These are phyloP conservation scores for Limnephilus rhombicus DNA, from an alignment of 2,888 invertebrate species.

Conservation along the genomic window DNA sequence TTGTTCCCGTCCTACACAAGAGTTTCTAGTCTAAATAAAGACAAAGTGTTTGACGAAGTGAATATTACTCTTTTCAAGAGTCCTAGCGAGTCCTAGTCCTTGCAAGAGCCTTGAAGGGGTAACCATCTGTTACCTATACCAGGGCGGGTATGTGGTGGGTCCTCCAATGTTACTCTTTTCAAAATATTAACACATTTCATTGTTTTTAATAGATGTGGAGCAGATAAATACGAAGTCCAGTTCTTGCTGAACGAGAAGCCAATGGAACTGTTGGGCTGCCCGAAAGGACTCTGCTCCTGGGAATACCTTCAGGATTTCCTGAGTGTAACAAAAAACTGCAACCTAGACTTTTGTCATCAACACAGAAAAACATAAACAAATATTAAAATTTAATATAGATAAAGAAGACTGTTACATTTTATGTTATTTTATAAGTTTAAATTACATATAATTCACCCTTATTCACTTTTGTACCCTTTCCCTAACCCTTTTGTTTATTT, in stretches of 20 bases:
- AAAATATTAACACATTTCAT: neutral
- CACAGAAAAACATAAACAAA: neutral
- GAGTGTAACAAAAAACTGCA: conserved; percentile 42
- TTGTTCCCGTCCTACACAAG: too few relatives aligned
- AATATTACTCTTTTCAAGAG: too few relatives aligned
- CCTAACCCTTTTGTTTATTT: neutral
- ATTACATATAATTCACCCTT: neutral
- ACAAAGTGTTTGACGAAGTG: too few relatives aligned
- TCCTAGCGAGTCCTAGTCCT: too few relatives aligned
- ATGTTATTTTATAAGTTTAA: neutral
- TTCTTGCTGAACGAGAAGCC: conserved; percentile 61
- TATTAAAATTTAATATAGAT: neutral
- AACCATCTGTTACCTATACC: too few relatives aligned
- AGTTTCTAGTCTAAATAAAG: too few relatives aligned
- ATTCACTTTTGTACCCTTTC: neutral
- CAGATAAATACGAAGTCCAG: conserved; percentile 53
- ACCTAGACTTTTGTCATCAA: conserved; percentile 57
- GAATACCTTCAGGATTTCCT: conserved; percentile 39
- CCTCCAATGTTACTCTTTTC: neutral
- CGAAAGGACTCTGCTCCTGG: conserved; percentile 59
- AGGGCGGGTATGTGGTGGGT: too few relatives aligned
- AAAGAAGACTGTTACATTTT: neutral
- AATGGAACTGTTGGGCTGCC: conserved; percentile 60
- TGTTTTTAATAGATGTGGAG: neutral
- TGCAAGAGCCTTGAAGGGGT: too few relatives aligned